Percentiles rank a stretch among this genome's conserved stretches.
Evolutionary conservation across 2,797 vertebrate genomes (phyloP).

Genomic region (Leptatherina wallacei): DNA sequence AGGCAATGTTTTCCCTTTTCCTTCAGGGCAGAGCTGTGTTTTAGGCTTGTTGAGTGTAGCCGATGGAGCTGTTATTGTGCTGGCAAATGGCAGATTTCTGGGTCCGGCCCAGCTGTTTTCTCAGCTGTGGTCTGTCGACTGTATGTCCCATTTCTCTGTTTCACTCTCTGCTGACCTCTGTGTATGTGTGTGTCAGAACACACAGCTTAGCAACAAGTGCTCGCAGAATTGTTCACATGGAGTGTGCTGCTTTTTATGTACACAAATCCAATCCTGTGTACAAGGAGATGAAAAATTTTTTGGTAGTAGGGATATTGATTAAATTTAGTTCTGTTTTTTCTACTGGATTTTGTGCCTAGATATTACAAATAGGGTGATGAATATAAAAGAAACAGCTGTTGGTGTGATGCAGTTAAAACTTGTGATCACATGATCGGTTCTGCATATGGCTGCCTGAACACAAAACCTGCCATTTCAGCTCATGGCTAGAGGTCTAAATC

Average conservation of each 20-base stretch:
- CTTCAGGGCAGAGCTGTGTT: slow-evolving; percentile 32
- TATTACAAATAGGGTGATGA: background rate
- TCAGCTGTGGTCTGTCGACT: slow-evolving; percentile 54
- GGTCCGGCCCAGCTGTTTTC: slow-evolving; percentile 64
- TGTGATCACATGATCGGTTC: background rate
- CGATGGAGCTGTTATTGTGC: slow-evolving; percentile 53
- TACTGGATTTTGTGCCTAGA: background rate
- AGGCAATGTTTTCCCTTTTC: slow-evolving; percentile 22
- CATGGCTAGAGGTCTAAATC: background rate
- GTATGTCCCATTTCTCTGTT: slow-evolving; percentile 5
- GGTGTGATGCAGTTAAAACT: background rate
- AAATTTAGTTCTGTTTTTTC: background rate
- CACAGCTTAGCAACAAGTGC: slow-evolving; percentile 48
- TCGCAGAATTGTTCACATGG: slow-evolving; percentile 24
- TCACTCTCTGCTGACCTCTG: slow-evolving; percentile 19
- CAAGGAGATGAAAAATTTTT: background rate
- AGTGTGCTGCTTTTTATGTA: background rate
- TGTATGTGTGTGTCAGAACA: slow-evolving; percentile 12
- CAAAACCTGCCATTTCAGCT: slow-evolving; percentile 1
- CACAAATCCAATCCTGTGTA: background rate
- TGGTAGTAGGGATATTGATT: background rate
- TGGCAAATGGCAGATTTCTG: slow-evolving; percentile 49
- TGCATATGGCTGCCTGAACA: background rate
- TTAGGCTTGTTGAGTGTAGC: slow-evolving; percentile 39
- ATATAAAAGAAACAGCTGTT: background rate